A percentile compares a stretch with the other conserved stretches of the same genome.
phyloP scores from a whole-genome alignment of 2,113 vertebrate genomes.

The Datnioides undecimradiatus region DNA sequence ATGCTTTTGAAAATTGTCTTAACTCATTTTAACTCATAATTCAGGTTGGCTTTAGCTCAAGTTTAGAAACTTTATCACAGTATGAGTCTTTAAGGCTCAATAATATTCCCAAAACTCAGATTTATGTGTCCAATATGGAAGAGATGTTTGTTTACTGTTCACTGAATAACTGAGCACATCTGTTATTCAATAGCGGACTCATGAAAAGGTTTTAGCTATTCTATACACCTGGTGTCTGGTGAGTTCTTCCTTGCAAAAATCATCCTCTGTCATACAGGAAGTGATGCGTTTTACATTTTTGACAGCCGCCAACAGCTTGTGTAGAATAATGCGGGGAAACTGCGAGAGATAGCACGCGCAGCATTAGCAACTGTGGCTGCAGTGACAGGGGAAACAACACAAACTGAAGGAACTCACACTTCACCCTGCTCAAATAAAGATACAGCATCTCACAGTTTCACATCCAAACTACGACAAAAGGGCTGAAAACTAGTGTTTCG shows the following conservation, averaged over 20 bases:
- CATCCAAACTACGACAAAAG: background rate
- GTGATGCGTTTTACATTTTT: constrained; percentile 62
- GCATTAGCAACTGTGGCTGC: constrained; percentile 3
- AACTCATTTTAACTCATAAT: background rate
- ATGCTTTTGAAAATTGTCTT: background rate
- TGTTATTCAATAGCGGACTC: constrained; percentile 8
- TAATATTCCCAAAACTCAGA: background rate
- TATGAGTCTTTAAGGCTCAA: background rate
- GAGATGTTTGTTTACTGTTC: constrained; percentile 3
- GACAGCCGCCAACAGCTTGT: constrained; percentile 52
- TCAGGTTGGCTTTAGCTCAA: background rate
- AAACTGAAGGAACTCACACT: background rate
- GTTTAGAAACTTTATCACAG: background rate
- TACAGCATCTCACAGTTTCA: background rate
- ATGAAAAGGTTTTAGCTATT: constrained; percentile 18
- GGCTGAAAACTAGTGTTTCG: background rate
- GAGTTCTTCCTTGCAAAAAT: constrained; percentile 17
- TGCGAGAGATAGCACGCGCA: background rate
- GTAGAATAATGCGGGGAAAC: constrained; percentile 23
- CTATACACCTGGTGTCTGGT: constrained; percentile 39
- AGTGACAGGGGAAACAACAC: background rate
- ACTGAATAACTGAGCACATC: constrained; percentile 7
- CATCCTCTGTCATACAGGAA: constrained; percentile 55
- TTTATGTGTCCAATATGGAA: background rate
- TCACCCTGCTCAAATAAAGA: background rate